A percentile compares a stretch with the other conserved stretches of the same genome.
phyloP scores from a whole-genome alignment of 2,113 vertebrate species.

The Scatophagus argus region DNA sequence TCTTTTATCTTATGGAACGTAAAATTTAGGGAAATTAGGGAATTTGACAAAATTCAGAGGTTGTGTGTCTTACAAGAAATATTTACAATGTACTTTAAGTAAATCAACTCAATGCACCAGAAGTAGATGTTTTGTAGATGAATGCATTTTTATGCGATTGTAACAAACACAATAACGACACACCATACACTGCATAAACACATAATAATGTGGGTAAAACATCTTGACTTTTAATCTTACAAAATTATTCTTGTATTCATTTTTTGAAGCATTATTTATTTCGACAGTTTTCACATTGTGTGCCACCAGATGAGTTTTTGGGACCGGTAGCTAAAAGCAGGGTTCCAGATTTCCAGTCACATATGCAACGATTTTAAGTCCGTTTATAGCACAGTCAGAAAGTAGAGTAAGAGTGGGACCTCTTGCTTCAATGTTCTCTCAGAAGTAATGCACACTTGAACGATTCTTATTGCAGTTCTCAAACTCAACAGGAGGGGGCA shows the following conservation, averaged over 20 bases:
- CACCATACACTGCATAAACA: background rate
- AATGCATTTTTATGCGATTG: background rate
- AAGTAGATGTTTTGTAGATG: background rate
- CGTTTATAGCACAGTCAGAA: background rate
- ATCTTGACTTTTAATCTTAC: background rate
- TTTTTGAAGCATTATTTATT: background rate
- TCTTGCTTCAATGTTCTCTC: background rate
- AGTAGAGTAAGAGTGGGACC: background rate
- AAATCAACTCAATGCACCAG: background rate
- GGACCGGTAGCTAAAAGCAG: too few relatives aligned
- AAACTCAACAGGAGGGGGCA: constrained; percentile 23
- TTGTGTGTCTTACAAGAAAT: background rate
- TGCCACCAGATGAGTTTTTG: too few relatives aligned
- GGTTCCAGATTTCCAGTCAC: background rate
- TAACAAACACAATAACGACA: too few relatives aligned
- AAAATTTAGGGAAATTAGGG: too few relatives aligned
- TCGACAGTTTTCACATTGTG: too few relatives aligned
- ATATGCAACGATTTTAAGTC: too few relatives aligned
- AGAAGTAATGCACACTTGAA: background rate
- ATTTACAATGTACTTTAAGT: background rate
- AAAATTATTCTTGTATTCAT: background rate
- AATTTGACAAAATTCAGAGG: background rate
- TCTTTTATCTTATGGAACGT: background rate
- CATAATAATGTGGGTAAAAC: background rate
- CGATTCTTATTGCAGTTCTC: constrained; percentile 4